These are phyloP conservation scores for Platycheirus albimanus DNA, from an alignment of 2,888 invertebrate genomes.

Conservation along the genomic window DNA sequence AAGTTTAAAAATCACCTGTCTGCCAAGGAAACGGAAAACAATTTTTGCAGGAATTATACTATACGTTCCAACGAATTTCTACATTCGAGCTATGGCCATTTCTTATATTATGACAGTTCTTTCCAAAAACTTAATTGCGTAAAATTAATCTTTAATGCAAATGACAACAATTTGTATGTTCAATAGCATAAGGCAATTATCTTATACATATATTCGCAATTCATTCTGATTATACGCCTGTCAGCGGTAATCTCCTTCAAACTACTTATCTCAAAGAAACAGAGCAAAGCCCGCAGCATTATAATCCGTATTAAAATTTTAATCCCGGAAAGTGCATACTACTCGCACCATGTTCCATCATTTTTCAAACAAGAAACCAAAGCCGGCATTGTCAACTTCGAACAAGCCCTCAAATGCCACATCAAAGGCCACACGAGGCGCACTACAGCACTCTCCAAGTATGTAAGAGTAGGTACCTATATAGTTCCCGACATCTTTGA, in stretches of 20 bases:
- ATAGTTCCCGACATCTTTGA: constrained; percentile 1
- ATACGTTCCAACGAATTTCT: too few species aligned
- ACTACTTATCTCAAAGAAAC: constrained; percentile 53
- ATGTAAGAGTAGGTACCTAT: neutral
- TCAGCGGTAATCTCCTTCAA: constrained; percentile 56
- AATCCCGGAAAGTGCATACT: constrained; percentile 67
- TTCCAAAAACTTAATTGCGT: constrained; percentile 1
- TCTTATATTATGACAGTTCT: neutral
- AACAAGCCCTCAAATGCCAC: constrained; percentile 52
- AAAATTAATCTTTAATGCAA: constrained; percentile 45
- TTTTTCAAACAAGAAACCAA: constrained; percentile 57
- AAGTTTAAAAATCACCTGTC: too few species aligned
- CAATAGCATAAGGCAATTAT: constrained; percentile 71
- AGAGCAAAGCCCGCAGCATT: neutral
- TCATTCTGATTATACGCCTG: constrained; percentile 68
- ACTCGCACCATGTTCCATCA: constrained; percentile 59
- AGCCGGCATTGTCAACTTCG: constrained; percentile 65
- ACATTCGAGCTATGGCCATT: too few species aligned
- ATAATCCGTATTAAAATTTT: constrained; percentile 28
- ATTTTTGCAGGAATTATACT: too few species aligned
- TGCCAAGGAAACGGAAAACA: too few species aligned
- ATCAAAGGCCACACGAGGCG: constrained; percentile 56
- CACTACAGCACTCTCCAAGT: constrained; percentile 15
- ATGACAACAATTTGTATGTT: constrained; percentile 63
- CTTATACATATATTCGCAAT: constrained; percentile 58